phyloP scores from a whole-genome alignment of 2,888 invertebrate species.

The Lamellibrachia satsuma region DNA sequence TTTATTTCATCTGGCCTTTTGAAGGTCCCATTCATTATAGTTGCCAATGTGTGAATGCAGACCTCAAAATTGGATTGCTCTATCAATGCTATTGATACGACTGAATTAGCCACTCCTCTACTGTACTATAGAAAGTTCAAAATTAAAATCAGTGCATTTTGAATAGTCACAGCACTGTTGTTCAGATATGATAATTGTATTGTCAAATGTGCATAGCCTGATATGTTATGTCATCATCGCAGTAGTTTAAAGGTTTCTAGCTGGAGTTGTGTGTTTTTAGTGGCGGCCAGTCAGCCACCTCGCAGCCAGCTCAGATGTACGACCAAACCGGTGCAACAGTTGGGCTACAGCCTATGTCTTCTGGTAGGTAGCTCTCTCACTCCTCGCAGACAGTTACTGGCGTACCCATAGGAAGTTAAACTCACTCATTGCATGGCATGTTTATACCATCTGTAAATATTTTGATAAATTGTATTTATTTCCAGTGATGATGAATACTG shows the following conservation, averaged over 20 bases:
- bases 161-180: neutral
- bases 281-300: neutral
- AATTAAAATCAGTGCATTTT: neutral
- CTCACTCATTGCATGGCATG: neutral
- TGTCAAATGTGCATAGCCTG: neutral
- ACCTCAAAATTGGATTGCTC: too few relatives aligned
- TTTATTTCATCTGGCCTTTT: too few relatives aligned
- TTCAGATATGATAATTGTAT: neutral
- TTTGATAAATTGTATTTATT: too few relatives aligned
- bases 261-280: neutral
- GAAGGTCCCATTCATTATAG: too few relatives aligned
- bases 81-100: too few relatives aligned
- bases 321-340: neutral
- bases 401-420: neutral
- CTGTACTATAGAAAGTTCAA: too few relatives aligned
- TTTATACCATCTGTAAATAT: neutral
- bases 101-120: too few relatives aligned
- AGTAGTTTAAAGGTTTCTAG: neutral
- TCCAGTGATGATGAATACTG: too few relatives aligned
- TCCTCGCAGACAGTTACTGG: neutral
- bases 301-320: neutral
- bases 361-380: neutral
- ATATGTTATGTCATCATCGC: neutral
- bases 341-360: neutral
- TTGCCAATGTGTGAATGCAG: too few relatives aligned